A percentile compares a stretch with the other conserved stretches of the same genome.
phyloP scores from a whole-genome alignment of 2,888 invertebrate species.

The Fissipunctia ypsillon region DNA sequence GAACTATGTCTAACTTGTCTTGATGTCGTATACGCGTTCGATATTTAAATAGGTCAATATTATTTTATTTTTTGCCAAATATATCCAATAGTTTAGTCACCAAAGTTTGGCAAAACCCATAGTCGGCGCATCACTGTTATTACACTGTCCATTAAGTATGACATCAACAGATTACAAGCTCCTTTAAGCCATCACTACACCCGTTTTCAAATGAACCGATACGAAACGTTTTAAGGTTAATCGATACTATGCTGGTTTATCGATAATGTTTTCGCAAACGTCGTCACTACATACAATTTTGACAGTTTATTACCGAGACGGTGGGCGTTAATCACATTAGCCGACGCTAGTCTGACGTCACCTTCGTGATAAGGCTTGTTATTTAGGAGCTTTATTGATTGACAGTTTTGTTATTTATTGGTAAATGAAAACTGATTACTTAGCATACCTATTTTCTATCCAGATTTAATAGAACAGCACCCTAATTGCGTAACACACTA shows the following conservation, averaged over 20 bases:
- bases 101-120: too few species aligned
- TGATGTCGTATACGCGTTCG: too few species aligned
- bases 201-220: neutral
- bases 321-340: conserved; percentile 17
- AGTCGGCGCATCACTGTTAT: too few species aligned
- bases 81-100: too few species aligned
- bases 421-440: conserved; percentile 3
- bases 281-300: conserved; percentile 7
- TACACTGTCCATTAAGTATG: neutral
- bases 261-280: conserved; percentile 30
- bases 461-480: neutral
- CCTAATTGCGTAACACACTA: too few species aligned
- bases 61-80: too few species aligned
- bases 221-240: conserved; percentile 9
- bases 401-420: conserved; percentile 5
- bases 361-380: conserved; percentile 15
- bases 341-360: neutral
- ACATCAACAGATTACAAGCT: neutral
- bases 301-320: conserved; percentile 18
- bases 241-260: conserved; percentile 27
- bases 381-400: conserved; percentile 7
- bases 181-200: neutral
- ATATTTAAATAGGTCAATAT: too few species aligned
- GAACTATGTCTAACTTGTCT: too few species aligned
- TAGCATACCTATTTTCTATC: neutral